Evolutionary conservation across 2,113 vertebrate genomes (phyloP).

Genomic region (Kobus ellipsiprymnus): DNA sequence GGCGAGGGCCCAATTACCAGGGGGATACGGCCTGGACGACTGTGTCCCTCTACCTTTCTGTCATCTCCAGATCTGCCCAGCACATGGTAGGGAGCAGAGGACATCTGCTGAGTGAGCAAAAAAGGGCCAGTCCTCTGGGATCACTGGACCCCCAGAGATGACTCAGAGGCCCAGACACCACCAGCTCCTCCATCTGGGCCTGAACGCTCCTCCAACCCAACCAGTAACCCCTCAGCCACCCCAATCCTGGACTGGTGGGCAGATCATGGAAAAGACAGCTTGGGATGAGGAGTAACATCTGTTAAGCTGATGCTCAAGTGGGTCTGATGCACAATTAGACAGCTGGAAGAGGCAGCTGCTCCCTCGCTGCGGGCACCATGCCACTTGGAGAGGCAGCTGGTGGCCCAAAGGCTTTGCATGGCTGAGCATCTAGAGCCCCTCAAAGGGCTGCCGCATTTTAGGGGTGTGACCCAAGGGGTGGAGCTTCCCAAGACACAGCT

Average conservation of each 20-base stretch:
- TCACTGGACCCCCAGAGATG: not conserved
- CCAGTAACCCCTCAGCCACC: too few relatives aligned
- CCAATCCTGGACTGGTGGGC: not conserved
- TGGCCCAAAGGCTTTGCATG: not conserved
- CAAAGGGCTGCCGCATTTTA: not conserved
- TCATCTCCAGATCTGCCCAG: not conserved
- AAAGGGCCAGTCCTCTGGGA: not conserved
- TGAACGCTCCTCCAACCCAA: not conserved
- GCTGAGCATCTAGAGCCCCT: not conserved
- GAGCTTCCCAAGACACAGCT: accelerated
- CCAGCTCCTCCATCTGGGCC: not conserved
- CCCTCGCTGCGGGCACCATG: accelerated
- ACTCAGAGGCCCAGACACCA: not conserved
- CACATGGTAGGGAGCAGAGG: not conserved
- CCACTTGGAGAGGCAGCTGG: not conserved
- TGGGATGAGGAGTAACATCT: not conserved
- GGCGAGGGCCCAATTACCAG: not conserved
- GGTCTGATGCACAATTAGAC: not conserved
- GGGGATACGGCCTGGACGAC: not conserved
- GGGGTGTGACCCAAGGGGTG: not conserved
- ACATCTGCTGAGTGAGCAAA: not conserved
- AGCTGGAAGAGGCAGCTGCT: conserved; percentile 45
- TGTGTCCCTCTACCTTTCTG: not conserved
- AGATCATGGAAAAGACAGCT: not conserved
- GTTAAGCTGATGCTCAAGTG: not conserved